Base-by-base conservation (phyloP, 2,888 invertebrate species). In the Carcina quercana region DNA sequence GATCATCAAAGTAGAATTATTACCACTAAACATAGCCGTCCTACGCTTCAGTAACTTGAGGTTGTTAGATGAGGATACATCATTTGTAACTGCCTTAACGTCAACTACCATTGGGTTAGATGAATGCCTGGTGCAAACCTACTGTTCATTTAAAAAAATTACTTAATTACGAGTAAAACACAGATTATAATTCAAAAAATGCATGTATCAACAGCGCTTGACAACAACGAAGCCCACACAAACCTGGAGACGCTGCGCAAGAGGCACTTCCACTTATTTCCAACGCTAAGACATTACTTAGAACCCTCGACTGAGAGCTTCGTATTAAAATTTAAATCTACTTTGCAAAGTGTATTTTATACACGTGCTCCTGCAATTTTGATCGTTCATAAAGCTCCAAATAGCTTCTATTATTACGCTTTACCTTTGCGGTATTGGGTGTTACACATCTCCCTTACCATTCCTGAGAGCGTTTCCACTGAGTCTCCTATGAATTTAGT, bases 291-390 rank as follows among this genome's bases (percentile, higher is more conserved):
- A 78, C 78, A 72, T 76, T 68, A 76, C 72, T 69, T 68, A 69
- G 73, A 68, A 74, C 79, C 82, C 79, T 70, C 79, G 59, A 69
- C 75, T 74, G 75, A 79, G 78, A 80, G 79, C 79, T 73, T 70
- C 66, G 79, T 82, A 80, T 82, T 83, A 83, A 83, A 83, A 82
- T 83, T 83, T 83, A 83, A 83, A 83, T 82, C 82, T 83, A 83
- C 83, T 83, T 83, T 80, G 71, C 78, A 74, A 82, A 83, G 80
- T 82, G 79, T 82, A 74, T 80, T 83, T 80, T 80, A 80, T 83
- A 82, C 79, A 78, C 78, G 79, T 78, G 79, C 74, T 75, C 72
- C 66, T 78, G 72, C 82, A 78, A 83, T 80, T 83, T 78, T 79
- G 82, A 82, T 82, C 76, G 78, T 80, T 75, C 82, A 76, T 82